Evolutionary conservation across 2,797 vertebrate species (phyloP).

Genomic region (Glossophaga mutica): DNA sequence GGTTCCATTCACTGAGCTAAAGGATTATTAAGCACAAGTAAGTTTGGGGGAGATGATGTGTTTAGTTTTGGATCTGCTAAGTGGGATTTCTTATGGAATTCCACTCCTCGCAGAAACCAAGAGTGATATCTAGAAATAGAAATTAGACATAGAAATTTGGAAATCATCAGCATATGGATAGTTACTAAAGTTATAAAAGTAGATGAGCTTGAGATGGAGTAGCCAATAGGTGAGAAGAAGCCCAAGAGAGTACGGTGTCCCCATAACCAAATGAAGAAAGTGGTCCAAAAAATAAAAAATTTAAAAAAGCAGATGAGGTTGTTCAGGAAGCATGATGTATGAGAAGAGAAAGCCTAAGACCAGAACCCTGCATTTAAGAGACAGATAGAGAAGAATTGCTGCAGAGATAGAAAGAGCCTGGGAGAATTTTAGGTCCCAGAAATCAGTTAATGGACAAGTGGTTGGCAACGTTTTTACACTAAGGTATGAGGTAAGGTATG

Average conservation of each 20-base stretch:
- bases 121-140: neutral
- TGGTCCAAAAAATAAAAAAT: neutral
- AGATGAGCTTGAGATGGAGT: neutral
- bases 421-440: neutral
- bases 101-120: neutral
- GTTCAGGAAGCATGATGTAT: neutral
- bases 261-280: neutral
- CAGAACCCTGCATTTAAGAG: neutral
- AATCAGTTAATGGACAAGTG: neutral
- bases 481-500: neutral
- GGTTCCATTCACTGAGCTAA: neutral
- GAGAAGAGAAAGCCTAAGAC: neutral
- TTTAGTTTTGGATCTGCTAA: neutral
- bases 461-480: neutral
- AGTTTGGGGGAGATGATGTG: neutral
- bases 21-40: neutral
- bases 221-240: neutral
- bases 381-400: neutral
- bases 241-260: neutral
- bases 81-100: slow-evolving; percentile 7
- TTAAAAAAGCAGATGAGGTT: neutral
- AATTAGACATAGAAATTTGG: neutral
- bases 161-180: neutral
- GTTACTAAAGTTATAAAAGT: neutral
- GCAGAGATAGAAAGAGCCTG: neutral